A percentile compares a stretch with the other conserved stretches of the same genome.
These are phyloP conservation scores for Halictus quadricinctus DNA, from an alignment of 2,888 invertebrate species.

Conservation along the genomic window DNA sequence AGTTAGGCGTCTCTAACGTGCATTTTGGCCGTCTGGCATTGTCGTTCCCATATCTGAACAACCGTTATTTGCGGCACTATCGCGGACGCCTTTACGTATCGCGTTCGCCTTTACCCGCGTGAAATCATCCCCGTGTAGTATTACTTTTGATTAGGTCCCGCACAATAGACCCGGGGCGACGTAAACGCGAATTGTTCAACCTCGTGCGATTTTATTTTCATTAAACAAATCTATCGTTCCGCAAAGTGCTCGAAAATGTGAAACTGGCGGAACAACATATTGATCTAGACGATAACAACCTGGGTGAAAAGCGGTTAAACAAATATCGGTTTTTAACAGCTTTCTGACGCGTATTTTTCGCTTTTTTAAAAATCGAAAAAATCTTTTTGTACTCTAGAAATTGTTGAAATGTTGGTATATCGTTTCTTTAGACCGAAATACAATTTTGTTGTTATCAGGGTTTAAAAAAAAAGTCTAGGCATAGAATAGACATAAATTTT, in stretches of 20 bases:
- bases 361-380: background rate
- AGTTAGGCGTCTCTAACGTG: conserved; percentile 78
- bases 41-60: conserved; percentile 74
- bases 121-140: conserved; percentile 54
- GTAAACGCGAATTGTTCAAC: background rate
- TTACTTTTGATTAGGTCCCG: conserved; percentile 63
- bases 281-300: background rate
- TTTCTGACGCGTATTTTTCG: background rate
- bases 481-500: background rate
- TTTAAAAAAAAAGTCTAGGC: too few species aligned
- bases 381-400: background rate
- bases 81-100: conserved; percentile 58
- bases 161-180: background rate
- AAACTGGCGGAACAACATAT: background rate
- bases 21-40: conserved; percentile 75
- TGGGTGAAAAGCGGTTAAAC: background rate
- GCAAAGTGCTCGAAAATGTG: background rate
- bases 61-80: conserved; percentile 63
- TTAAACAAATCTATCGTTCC: background rate
- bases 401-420: background rate
- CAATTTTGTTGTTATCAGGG: background rate
- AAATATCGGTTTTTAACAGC: background rate
- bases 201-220: background rate
- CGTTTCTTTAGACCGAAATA: background rate
- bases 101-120: conserved; percentile 50